Conservation (phyloP, 2,113 vertebrate species). For the Tinamus guttatus region DNA sequence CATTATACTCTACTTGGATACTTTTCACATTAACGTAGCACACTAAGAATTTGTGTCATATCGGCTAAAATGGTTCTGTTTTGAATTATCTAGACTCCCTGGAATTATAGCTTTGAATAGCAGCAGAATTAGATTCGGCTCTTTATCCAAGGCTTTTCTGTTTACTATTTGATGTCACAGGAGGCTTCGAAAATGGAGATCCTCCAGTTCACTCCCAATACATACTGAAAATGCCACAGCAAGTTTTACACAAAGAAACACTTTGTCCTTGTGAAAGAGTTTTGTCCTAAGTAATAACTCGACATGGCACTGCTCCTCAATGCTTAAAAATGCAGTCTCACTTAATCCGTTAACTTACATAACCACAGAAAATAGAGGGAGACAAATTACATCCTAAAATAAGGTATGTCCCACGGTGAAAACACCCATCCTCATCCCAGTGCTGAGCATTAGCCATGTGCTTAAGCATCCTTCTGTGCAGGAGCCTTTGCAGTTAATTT, state of each 20-base stretch:
- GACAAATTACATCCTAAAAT: background rate
- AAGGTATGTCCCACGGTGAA: background rate
- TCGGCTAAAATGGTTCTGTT: background rate
- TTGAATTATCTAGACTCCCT: background rate
- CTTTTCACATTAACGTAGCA: background rate
- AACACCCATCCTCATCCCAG: background rate
- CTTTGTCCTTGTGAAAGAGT: background rate
- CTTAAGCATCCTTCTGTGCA: background rate
- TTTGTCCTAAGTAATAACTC: background rate
- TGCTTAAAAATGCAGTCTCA: background rate
- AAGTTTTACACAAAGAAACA: background rate
- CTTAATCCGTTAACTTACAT: background rate
- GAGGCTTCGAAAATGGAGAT: background rate
- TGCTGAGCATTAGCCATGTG: accelerated
- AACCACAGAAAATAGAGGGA: background rate
- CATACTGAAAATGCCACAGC: accelerated
- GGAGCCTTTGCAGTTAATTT: background rate
- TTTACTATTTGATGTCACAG: background rate
- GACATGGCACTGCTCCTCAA: background rate
- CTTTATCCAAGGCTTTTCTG: background rate
- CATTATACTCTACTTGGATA: background rate
- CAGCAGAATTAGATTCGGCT: background rate
- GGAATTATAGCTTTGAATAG: background rate
- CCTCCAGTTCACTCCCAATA: background rate
- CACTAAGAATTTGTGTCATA: background rate